Evolutionary conservation across 1,140 invertebrate species (phyloP), one percentile per base, ranked within the genome.

Genomic region (Tribolium castaneum): DNA sequence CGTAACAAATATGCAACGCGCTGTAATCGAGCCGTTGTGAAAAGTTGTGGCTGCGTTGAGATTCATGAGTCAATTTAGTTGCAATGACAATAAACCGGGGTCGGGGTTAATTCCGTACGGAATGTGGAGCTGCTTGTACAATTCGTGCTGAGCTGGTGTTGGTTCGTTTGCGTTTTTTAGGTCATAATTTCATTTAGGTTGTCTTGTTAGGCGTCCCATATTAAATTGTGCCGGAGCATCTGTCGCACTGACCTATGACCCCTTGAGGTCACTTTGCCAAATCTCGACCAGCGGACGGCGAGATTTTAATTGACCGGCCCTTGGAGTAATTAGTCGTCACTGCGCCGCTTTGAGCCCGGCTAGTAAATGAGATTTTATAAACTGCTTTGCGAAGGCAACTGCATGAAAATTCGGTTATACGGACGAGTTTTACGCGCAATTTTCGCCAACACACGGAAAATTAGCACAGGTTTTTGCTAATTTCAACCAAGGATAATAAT

Each of bases 61-160:
- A 83, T 83, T 83, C 82, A 83, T 83, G 82, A 83, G 81, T 82
- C 81, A 83, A 83, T 83, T 83, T 83, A 83, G 82, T 83, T 83
- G 82, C 82, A 82, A 78, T 81, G 81, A 83, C 82, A 83, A 83
- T 82, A 82, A 81, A 79, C 70, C 72, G 77, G 62, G 81, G 80
- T 54, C 78, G 72, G 80, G 77, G 81, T 83, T 83, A 82, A 83
- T 83, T 82, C 71, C 70, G 54, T 80, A 45, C 59, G 81, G 80
- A 81, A 80, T 80, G 79, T 75, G n/a, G 75, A 75, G 77, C 59
- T 66, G 59, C 59, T 66, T 66, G 25, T 35, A 66, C 25, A 35
- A 22, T 59, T 59, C 54, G 54, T 59, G 56, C 22, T 19, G 16
- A n/a, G 56, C 5, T 62, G 30, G 59, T 52, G 51, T 52, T 52